A percentile compares a stretch with the other conserved stretches of the same genome.
These are phyloP conservation scores for Odontomyia ornata DNA, from an alignment of 2,888 invertebrate genomes.

Conservation along the genomic window DNA sequence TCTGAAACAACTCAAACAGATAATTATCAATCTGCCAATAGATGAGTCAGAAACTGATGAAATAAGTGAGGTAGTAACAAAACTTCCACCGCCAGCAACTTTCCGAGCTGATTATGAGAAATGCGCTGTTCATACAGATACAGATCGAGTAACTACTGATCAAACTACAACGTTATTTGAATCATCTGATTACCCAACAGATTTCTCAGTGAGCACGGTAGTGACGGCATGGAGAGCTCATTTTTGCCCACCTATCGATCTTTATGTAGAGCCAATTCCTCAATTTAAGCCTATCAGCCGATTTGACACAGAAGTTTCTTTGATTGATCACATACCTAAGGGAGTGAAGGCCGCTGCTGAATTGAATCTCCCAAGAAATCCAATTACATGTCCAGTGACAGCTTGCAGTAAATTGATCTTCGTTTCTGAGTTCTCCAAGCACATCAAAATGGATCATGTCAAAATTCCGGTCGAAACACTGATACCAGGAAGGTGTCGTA, in stretches of 20 bases:
- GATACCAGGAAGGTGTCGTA: slow-evolving; percentile 54
- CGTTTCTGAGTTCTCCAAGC: slow-evolving; percentile 58
- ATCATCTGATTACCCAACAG: background rate
- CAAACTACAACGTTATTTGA: background rate
- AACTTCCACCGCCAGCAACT: background rate
- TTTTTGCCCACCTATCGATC: slow-evolving; percentile 24
- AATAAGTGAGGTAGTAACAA: background rate
- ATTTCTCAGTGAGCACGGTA: background rate
- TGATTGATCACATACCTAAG: background rate
- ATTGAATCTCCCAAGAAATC: slow-evolving; percentile 54
- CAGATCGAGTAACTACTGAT: background rate
- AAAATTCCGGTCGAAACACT: slow-evolving; percentile 57
- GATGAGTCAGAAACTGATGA: background rate
- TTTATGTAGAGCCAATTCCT: slow-evolving; percentile 13
- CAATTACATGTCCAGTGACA: slow-evolving; percentile 57
- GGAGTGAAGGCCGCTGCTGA: slow-evolving; percentile 31
- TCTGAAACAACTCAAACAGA: slow-evolving; percentile 43
- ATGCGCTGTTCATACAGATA: background rate
- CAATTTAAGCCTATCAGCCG: slow-evolving; percentile 28
- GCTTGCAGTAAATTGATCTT: slow-evolving; percentile 55
- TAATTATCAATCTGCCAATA: slow-evolving; percentile 33
- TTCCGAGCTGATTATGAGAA: slow-evolving; percentile 19
- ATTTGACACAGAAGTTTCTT: slow-evolving; percentile 8
- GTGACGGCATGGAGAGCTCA: slow-evolving; percentile 21
- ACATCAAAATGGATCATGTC: slow-evolving; percentile 56